Conservation (phyloP, 2,888 invertebrate genomes). For the Papilio elwesi region DNA sequence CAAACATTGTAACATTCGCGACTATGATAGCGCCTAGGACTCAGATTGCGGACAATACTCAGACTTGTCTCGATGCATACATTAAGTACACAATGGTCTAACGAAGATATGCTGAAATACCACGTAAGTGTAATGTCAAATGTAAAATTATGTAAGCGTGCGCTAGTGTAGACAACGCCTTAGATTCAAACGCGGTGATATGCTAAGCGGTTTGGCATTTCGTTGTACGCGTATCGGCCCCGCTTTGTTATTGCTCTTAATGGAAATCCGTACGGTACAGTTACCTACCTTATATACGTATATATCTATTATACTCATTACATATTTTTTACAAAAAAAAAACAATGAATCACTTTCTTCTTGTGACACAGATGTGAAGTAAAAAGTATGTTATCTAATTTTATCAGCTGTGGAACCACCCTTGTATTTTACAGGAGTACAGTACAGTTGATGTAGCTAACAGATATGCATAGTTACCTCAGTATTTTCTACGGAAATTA, state of each 20-base stretch:
- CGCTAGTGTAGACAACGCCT: conserved; percentile 59
- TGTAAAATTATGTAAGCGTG: conserved; percentile 40
- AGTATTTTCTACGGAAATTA: no score
- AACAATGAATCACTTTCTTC: neutral
- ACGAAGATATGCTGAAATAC: conserved; percentile 34
- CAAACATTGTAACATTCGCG: neutral
- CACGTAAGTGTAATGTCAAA: conserved; percentile 40
- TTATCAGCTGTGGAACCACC: neutral
- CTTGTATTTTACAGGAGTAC: neutral
- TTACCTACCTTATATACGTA: conserved; percentile 59
- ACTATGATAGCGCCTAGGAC: neutral
- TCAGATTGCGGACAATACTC: conserved; percentile 15
- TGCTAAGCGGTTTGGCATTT: conserved; percentile 74
- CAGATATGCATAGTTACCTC: no score
- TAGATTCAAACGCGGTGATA: conserved; percentile 67
- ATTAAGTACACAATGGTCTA: conserved; percentile 29
- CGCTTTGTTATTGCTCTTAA: conserved; percentile 63
- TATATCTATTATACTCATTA: conserved; percentile 40
- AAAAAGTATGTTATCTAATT: no score
- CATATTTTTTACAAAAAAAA: neutral
- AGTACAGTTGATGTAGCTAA: no score
- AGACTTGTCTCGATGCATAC: conserved; percentile 34
- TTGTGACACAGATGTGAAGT: neutral
- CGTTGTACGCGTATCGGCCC: conserved; percentile 55
- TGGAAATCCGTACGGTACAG: conserved; percentile 63